Evolutionary conservation across 2,113 vertebrate genomes (phyloP).

Genomic region (Rhinolophus sinicus): DNA sequence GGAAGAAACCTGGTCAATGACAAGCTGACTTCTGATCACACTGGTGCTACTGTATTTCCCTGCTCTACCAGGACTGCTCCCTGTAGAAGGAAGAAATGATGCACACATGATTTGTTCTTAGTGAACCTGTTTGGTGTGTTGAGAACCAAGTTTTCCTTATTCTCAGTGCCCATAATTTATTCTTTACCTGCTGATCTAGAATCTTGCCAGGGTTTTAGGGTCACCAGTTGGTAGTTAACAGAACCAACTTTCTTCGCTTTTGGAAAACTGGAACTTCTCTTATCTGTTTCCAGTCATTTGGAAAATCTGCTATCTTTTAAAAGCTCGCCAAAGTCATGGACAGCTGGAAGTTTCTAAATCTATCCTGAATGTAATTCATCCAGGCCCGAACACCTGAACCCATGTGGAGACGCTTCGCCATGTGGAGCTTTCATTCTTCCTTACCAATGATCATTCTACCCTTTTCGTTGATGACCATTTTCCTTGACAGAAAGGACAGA

Average conservation of each 20-base stretch:
- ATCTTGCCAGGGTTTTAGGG: not conserved
- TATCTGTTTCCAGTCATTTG: not conserved
- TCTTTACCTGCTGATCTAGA: not conserved
- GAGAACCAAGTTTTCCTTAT: not conserved
- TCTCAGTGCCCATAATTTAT: not conserved
- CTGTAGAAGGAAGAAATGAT: not conserved
- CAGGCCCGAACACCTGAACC: not conserved
- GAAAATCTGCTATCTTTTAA: conserved; percentile 32
- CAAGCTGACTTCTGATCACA: not conserved
- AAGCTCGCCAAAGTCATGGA: not conserved
- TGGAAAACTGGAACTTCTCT: not conserved
- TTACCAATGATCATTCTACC: not conserved
- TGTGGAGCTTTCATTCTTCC: not conserved
- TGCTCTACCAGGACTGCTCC: not conserved
- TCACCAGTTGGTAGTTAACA: not conserved
- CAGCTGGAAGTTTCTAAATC: conserved; percentile 7
- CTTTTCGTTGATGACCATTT: not conserved
- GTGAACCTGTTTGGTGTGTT: not conserved
- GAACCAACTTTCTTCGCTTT: not conserved
- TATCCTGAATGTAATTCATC: conserved; percentile 13
- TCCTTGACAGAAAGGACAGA: conserved; percentile 26
- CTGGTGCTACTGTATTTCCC: not conserved
- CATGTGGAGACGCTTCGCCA: not conserved
- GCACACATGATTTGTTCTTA: not conserved
- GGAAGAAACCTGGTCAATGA: not conserved